These are phyloP conservation scores for Tenthredo distinguenda DNA, from an alignment of 2,888 invertebrate genomes.

Conservation along the genomic window DNA sequence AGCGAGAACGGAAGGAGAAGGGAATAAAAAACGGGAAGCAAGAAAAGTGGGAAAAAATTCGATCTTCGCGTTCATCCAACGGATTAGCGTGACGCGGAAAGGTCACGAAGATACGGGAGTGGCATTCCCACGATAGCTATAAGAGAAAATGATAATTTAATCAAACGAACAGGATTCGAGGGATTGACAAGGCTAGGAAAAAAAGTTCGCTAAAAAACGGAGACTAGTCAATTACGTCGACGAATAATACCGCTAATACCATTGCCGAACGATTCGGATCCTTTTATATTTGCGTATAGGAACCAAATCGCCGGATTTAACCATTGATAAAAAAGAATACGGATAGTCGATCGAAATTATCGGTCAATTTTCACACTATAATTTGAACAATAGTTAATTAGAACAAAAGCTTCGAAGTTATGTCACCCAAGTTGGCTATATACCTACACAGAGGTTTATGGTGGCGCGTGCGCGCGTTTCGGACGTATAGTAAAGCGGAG, in stretches of 20 bases:
- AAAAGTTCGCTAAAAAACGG: slow-evolving; percentile 9
- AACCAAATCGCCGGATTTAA: neutral
- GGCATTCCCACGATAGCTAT: neutral
- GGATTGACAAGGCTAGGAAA: neutral
- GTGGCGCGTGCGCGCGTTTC: neutral
- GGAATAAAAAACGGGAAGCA: neutral
- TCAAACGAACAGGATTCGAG: slow-evolving; percentile 41
- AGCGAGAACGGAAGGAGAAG: neutral
- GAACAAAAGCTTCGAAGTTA: neutral
- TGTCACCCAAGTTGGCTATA: neutral
- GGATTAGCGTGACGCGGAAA: slow-evolving; percentile 36
- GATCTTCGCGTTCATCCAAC: slow-evolving; percentile 29
- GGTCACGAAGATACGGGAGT: slow-evolving; percentile 23
- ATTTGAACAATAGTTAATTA: neutral
- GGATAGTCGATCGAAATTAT: neutral
- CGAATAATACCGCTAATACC: neutral
- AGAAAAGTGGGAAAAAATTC: slow-evolving; percentile 15
- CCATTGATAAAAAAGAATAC: neutral
- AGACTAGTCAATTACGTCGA: slow-evolving; percentile 16
- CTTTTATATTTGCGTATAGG: neutral
- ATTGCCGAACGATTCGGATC: neutral
- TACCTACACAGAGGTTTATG: neutral
- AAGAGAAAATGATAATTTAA: slow-evolving; percentile 42
- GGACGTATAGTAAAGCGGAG: slow-evolving; percentile 1
- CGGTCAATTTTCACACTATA: neutral